Evolutionary conservation across 2,797 vertebrate genomes (phyloP), one percentile per base, ranked within the genome.

Genomic region (Bovichtus variegatus): DNA sequence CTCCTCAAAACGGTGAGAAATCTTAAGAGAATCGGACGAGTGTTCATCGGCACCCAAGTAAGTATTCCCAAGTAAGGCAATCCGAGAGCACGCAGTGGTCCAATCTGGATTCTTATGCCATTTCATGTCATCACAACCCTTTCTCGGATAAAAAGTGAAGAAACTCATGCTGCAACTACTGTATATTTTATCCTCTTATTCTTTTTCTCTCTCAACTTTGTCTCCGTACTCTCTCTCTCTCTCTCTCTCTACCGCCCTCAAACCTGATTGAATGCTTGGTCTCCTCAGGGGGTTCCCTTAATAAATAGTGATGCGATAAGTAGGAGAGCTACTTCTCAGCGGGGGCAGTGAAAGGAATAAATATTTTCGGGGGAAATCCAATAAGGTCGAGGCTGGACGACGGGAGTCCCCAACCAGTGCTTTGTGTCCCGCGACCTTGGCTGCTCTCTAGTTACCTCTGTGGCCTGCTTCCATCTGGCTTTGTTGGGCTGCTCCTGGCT

Each of bases 261-360:
- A 23, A 77, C 74, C 47, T 79, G 79, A 84, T 80, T 75, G 62
- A 71, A 59, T 70, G 63, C 74, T 78, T 25, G 12, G 78, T 78
- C 83, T 78, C 87, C 80, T 82, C 65, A 54, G 74, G 78, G n/a
- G 82, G 61, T 76, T 83, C 60, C 65, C 79, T 90, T 89, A 89
- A 91, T 94, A 92, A 89, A 93, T 93, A 92, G 93, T 91, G 84
- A 93, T 91, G 90, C 93, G 88, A 91, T 93, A 93, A 93, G 84
- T 89, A 84, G 82, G 80, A 81, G 83, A 84, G 78, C 79, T 78
- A 44, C 81, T 87, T 89, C 90, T 93, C 89, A 81, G 90, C 25
- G 63, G n/a, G 88, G 79, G 78, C 66, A 71, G 66, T 69, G 76
- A 81, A 80, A 78, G 78, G 86, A 92, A 93, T 91, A 93, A 94